A percentile compares a stretch with the other conserved stretches of the same genome.
phyloP scores from a whole-genome alignment of 2,888 invertebrate genomes.

The Rotaria magnacalcarata region DNA sequence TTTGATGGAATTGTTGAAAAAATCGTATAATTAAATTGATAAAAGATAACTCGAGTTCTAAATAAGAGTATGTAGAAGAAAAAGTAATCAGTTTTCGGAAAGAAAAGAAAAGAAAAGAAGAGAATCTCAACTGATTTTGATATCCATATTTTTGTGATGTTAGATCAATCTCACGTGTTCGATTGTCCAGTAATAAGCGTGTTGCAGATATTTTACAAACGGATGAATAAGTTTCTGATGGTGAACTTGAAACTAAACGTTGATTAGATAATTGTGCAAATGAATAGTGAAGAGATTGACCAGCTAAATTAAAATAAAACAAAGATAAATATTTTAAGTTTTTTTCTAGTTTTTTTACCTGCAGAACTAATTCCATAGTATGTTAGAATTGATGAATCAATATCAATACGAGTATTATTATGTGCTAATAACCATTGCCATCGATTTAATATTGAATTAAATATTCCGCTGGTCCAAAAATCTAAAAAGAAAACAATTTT shows the following conservation, averaged over 20 bases:
- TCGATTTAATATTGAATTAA: not conserved
- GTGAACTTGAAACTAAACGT: not conserved
- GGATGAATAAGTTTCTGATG: not conserved
- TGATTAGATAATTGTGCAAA: not conserved
- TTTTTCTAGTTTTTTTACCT: not conserved
- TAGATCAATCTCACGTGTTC: not conserved
- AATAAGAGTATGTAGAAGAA: no score
- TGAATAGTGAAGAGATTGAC: slow-evolving; percentile 10
- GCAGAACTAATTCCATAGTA: not conserved
- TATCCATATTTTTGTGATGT: not conserved
- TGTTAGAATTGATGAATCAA: slow-evolving; percentile 24
- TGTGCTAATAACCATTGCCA: slow-evolving; percentile 27
- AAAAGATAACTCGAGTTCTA: slow-evolving; percentile 15
- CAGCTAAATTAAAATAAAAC: not conserved
- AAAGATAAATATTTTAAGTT: no score
- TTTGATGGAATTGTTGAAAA: not conserved
- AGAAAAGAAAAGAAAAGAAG: not conserved
- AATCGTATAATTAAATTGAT: slow-evolving; percentile 12
- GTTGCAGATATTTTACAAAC: slow-evolving; percentile 27
- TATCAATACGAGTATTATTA: slow-evolving; percentile 27
- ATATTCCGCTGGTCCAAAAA: slow-evolving; percentile 32
- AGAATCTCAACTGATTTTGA: not conserved
- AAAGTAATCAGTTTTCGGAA: no score
- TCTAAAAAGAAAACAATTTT: not conserved
- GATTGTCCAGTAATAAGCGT: not conserved